Evolutionary conservation across 2,797 vertebrate genomes (phyloP).

Genomic region (Alectoris magna): DNA sequence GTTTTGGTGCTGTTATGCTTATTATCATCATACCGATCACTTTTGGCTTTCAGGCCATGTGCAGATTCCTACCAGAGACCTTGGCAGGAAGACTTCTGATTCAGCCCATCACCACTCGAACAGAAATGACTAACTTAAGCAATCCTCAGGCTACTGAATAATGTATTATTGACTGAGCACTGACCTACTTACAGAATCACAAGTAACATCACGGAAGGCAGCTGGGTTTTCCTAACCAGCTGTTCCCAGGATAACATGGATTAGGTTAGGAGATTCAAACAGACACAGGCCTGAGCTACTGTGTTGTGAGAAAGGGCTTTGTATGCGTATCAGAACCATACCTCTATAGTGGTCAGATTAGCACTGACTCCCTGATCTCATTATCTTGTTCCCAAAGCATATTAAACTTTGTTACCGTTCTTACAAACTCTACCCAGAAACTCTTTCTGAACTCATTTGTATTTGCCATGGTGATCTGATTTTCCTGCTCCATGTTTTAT

Average conservation of each 20-base stretch:
- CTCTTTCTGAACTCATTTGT: not conserved
- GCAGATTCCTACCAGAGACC: not conserved
- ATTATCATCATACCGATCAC: fast-evolving
- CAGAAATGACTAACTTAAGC: not conserved
- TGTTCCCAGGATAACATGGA: not conserved
- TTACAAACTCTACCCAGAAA: not conserved
- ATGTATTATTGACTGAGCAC: not conserved
- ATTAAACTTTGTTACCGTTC: constrained; percentile 9
- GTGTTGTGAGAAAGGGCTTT: not conserved
- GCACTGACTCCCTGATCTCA: not conserved
- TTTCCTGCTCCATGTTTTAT: not conserved
- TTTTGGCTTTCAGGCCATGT: not conserved
- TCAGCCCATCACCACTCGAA: not conserved
- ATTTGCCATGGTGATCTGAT: not conserved
- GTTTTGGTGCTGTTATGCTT: not conserved
- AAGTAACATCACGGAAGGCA: not conserved
- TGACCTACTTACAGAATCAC: not conserved
- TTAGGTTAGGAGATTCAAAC: not conserved
- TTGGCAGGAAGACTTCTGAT: not conserved
- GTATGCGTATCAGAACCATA: not conserved
- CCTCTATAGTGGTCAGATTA: not conserved
- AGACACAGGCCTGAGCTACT: not conserved
- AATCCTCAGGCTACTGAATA: not conserved
- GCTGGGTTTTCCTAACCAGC: not conserved
- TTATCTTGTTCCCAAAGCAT: not conserved